phyloP scores from a whole-genome alignment of 2,113 vertebrate species.

The Channa argus region DNA sequence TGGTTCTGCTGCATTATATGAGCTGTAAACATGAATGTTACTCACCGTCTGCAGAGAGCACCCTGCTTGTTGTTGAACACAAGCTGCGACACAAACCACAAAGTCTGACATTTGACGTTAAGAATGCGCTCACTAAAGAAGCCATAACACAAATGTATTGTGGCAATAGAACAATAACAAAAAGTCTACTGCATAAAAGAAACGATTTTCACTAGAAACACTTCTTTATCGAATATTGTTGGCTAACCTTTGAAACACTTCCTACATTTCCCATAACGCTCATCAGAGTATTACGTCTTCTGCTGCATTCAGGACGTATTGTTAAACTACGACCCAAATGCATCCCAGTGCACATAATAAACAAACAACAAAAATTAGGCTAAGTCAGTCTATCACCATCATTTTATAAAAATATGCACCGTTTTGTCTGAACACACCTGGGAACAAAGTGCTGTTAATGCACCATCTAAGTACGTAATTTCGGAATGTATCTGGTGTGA shows the following conservation, averaged over 20 bases:
- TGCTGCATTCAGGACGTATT: not conserved
- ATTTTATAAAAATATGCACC: too few relatives aligned
- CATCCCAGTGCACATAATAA: too few relatives aligned
- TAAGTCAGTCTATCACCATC: too few relatives aligned
- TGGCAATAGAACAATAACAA: too few relatives aligned
- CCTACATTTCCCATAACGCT: slow-evolving; percentile 11
- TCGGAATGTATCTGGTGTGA: not conserved
- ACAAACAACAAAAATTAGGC: too few relatives aligned
- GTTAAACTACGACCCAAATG: not conserved
- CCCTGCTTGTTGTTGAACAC: slow-evolving; percentile 19
- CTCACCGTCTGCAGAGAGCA: slow-evolving; percentile 30
- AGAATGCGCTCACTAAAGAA: slow-evolving; percentile 6
- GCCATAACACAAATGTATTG: slow-evolving; percentile 19
- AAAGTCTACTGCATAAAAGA: not conserved
- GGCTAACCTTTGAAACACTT: not conserved
- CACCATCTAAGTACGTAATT: too few relatives aligned
- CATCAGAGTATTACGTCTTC: accelerated
- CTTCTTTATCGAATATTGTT: not conserved
- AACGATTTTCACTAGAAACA: not conserved
- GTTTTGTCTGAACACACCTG: too few relatives aligned
- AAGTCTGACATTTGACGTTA: slow-evolving; percentile 33
- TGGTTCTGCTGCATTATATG: too few relatives aligned
- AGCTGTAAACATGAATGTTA: not conserved
- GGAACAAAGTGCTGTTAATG: too few relatives aligned
- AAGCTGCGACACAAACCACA: slow-evolving; percentile 27